phyloP scores from a whole-genome alignment of 2,797 vertebrate genomes.

The Peromyscus attwateri region DNA sequence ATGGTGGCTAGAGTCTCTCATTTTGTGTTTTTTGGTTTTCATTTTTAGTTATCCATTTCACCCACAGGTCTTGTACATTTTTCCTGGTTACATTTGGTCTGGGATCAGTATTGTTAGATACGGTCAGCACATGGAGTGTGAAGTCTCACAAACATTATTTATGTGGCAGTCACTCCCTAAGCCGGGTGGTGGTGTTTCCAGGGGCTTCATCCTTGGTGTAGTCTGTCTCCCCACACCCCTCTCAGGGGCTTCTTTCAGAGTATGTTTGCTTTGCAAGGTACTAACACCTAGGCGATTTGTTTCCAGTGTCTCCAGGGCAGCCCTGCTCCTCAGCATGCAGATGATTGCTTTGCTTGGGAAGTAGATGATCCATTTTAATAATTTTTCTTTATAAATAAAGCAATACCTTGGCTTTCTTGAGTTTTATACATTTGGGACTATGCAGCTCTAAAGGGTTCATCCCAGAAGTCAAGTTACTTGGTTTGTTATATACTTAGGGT shows the following conservation, averaged over 20 bases:
- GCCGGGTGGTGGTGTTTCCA: background rate
- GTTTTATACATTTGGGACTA: conserved; percentile 11
- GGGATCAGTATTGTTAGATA: background rate
- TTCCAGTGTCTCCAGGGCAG: background rate
- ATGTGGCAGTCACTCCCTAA: conserved; percentile 22
- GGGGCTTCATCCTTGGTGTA: conserved; percentile 5
- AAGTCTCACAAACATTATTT: background rate
- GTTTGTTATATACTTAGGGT: background rate
- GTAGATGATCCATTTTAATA: conserved; percentile 38
- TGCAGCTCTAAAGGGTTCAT: background rate
- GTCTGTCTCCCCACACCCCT: conserved; percentile 3
- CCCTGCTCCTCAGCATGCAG: background rate
- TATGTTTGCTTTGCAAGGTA: conserved; percentile 7
- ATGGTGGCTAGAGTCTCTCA: background rate
- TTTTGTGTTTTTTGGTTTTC: background rate
- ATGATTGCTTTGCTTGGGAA: conserved; percentile 45
- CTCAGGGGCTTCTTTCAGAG: conserved; percentile 30
- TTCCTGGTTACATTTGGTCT: conserved; percentile 12
- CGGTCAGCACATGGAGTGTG: background rate
- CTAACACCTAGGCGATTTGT: conserved; percentile 52
- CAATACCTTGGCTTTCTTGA: conserved; percentile 37
- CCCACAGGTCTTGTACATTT: background rate
- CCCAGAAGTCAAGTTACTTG: conserved; percentile 37
- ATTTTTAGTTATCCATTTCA: conserved; percentile 37
- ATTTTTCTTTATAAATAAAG: conserved; percentile 57